phyloP scores from a whole-genome alignment of 2,797 vertebrate species.

The Nothura maculosa region DNA sequence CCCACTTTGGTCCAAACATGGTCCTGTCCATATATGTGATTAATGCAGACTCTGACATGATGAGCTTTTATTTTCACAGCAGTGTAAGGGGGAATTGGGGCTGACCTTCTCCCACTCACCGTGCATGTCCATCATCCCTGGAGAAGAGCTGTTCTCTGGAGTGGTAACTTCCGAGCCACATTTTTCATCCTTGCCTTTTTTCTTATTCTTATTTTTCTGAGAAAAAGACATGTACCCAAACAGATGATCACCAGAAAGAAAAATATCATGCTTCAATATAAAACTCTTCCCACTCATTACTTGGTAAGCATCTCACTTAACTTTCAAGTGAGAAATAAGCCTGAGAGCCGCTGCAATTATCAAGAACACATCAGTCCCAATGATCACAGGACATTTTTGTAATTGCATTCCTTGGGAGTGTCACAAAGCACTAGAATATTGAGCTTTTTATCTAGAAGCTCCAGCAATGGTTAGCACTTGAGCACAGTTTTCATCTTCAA shows the following conservation, averaged over 20 bases:
- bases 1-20: neutral
- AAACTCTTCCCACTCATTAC: neutral
- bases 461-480: neutral
- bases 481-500: neutral
- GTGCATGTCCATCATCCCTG: conserved; percentile 99
- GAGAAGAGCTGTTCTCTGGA: conserved; percentile 98
- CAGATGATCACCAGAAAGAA: rapidly evolving
- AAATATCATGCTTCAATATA: neutral
- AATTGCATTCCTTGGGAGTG: neutral
- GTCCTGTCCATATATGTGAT: neutral
- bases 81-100: neutral
- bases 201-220: conserved; percentile 97
- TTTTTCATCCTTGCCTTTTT: conserved; percentile 98
- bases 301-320: neutral
- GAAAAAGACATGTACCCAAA: conserved; percentile 25
- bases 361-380: neutral
- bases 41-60: neutral
- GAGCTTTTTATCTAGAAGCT: neutral
- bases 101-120: conserved; percentile 83
- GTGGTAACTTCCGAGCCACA: conserved; percentile 97
- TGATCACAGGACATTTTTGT: neutral
- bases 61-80: neutral
- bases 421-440: neutral
- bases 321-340: neutral
- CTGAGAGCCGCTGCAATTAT: neutral